Percentiles rank a stretch among this genome's conserved stretches.
Conservation (phyloP, 2,888 invertebrate species). For the Agapostemon virescens region DNA sequence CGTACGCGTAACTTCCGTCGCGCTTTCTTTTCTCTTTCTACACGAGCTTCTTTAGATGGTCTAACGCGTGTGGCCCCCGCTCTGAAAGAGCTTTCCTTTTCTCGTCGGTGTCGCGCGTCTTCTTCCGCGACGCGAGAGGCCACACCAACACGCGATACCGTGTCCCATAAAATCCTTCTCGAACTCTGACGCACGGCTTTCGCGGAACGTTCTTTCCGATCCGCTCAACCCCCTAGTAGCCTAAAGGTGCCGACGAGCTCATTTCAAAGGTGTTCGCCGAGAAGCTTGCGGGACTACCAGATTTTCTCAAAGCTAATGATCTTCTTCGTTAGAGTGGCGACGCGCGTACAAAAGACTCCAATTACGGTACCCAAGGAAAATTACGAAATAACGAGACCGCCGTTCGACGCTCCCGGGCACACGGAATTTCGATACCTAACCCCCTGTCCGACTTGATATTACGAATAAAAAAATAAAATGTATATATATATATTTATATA, state of each 20-base stretch:
- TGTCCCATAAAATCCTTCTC: slow-evolving; percentile 58
- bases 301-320: slow-evolving; percentile 66
- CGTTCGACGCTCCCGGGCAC: slow-evolving; percentile 58
- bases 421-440: slow-evolving; percentile 45
- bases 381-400: slow-evolving; percentile 60
- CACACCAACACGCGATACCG: slow-evolving; percentile 31
- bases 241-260: slow-evolving; percentile 57
- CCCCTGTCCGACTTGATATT: slow-evolving; percentile 14
- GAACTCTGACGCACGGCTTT: slow-evolving; percentile 56
- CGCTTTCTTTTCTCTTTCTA: slow-evolving; percentile 21
- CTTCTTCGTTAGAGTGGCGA: slow-evolving; percentile 59
- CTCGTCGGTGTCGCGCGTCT: slow-evolving; percentile 63
- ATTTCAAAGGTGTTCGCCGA: slow-evolving; percentile 54
- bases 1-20: slow-evolving; percentile 17
- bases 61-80: slow-evolving; percentile 57
- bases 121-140: slow-evolving; percentile 28
- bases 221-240: slow-evolving; percentile 41
- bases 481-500: too few relatives aligned
- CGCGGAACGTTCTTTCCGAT: slow-evolving; percentile 50
- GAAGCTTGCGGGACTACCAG: slow-evolving; percentile 60
- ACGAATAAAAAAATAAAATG: slow-evolving; percentile 33
- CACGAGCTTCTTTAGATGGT: slow-evolving; percentile 17
- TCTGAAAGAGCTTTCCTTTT: slow-evolving; percentile 75
- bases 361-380: slow-evolving; percentile 56
- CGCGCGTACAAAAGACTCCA: slow-evolving; percentile 55